phyloP scores from a whole-genome alignment of 2,113 vertebrate species.

The Uria lomvia region DNA sequence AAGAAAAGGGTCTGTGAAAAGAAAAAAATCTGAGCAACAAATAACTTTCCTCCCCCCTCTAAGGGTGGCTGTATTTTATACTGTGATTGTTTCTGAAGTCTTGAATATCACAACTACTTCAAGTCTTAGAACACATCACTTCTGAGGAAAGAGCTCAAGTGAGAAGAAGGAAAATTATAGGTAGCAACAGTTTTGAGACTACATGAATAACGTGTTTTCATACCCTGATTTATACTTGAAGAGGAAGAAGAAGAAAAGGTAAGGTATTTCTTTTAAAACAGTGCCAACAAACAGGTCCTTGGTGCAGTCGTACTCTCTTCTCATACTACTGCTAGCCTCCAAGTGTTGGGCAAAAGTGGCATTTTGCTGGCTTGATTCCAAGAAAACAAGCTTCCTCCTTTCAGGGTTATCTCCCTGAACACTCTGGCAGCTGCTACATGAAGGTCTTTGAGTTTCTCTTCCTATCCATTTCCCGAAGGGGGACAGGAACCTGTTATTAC shows the following conservation, averaged over 20 bases:
- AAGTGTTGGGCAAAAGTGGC: background rate
- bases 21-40: background rate
- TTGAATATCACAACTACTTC: background rate
- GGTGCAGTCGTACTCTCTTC: background rate
- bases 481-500: background rate
- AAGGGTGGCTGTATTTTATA: background rate
- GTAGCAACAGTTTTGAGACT: background rate
- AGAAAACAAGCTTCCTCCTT: background rate
- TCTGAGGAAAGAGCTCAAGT: background rate
- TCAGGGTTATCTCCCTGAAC: background rate
- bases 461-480: background rate
- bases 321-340: background rate
- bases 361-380: background rate
- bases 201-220: background rate
- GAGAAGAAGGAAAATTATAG: background rate
- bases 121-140: background rate
- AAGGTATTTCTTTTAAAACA: background rate
- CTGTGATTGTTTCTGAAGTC: background rate
- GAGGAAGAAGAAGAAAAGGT: background rate
- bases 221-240: background rate
- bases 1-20: background rate
- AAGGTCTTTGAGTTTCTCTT: background rate
- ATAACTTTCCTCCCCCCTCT: background rate
- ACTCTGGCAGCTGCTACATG: background rate
- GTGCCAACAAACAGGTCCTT: background rate